Percentiles rank a stretch among this genome's conserved stretches.
Conservation (phyloP, 2,797 vertebrate species). For the Mormyrops boulengeri region DNA sequence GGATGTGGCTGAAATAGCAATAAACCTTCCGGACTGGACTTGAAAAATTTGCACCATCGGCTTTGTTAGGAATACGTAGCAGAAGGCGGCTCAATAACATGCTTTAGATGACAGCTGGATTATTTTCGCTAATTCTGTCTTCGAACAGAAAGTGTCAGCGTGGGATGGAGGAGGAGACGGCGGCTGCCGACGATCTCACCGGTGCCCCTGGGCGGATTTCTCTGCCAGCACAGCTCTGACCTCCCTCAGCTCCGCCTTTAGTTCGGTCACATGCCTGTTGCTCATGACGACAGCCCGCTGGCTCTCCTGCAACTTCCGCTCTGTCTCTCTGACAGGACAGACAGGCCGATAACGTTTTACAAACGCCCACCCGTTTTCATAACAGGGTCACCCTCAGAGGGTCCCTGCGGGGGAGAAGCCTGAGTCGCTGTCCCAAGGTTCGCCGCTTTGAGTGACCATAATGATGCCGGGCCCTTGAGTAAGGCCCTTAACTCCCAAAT, state of each 20-base stretch:
- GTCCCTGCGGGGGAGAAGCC: not conserved
- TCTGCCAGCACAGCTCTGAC: slow-evolving; percentile 69
- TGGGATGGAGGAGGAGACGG: not conserved
- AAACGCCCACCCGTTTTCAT: not conserved
- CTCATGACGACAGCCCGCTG: slow-evolving; percentile 65
- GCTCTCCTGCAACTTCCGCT: slow-evolving; percentile 68
- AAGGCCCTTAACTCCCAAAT: not conserved
- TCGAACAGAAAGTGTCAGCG: not conserved
- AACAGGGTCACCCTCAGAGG: not conserved
- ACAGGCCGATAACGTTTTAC: slow-evolving; percentile 3
- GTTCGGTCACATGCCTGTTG: slow-evolving; percentile 59
- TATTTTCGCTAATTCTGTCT: not conserved
- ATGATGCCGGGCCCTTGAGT: not conserved
- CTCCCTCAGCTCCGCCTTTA: slow-evolving; percentile 63
- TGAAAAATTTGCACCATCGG: not conserved
- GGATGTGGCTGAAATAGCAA: not conserved
- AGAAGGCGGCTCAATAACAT: not conserved
- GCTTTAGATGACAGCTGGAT: not conserved
- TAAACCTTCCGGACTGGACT: not conserved
- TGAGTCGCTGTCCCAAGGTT: not conserved
- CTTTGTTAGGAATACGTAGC: not conserved
- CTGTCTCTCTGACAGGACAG: slow-evolving; percentile 58
- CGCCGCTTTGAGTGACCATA: not conserved
- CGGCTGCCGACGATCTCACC: slow-evolving; percentile 48
- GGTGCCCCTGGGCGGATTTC: slow-evolving; percentile 61